These are phyloP conservation scores for Plagiodera versicolora DNA, from an alignment of 2,888 invertebrate species.

Conservation along the genomic window DNA sequence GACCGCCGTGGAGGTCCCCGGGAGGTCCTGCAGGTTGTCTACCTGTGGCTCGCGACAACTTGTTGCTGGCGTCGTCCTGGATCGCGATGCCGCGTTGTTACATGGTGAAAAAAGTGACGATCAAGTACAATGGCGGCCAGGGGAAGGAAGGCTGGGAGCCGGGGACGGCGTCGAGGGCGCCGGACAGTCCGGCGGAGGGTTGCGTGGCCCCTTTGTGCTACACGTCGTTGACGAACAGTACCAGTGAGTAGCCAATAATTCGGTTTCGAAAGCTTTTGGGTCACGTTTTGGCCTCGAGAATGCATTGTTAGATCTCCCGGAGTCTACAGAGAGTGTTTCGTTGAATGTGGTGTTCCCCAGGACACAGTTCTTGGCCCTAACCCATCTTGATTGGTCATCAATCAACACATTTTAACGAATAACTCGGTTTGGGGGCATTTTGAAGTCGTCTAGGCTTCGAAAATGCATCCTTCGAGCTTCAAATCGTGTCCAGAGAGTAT, in stretches of 20 bases:
- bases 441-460: too few species aligned
- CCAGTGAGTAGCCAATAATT: constrained; percentile 35
- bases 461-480: too few species aligned
- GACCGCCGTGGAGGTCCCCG: constrained; percentile 15
- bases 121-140: constrained; percentile 54
- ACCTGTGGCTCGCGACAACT: constrained; percentile 53
- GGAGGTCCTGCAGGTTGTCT: constrained; percentile 45
- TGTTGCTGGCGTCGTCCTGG: constrained; percentile 50
- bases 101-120: constrained; percentile 72
- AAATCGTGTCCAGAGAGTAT: too few species aligned
- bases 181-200: constrained; percentile 62
- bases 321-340: too few species aligned
- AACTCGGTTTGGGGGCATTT: too few species aligned
- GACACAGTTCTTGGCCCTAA: too few species aligned
- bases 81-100: constrained; percentile 71
- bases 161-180: constrained; percentile 47
- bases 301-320: too few species aligned
- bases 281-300: too few species aligned
- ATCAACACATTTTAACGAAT: too few species aligned
- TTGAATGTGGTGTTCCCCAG: too few species aligned
- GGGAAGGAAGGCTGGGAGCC: constrained; percentile 55
- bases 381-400: too few species aligned
- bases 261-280: not conserved
- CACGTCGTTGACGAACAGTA: constrained; percentile 55
- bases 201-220: constrained; percentile 64